Base-by-base conservation (phyloP, 2,888 invertebrate species). In the Desoria tigrina region DNA sequence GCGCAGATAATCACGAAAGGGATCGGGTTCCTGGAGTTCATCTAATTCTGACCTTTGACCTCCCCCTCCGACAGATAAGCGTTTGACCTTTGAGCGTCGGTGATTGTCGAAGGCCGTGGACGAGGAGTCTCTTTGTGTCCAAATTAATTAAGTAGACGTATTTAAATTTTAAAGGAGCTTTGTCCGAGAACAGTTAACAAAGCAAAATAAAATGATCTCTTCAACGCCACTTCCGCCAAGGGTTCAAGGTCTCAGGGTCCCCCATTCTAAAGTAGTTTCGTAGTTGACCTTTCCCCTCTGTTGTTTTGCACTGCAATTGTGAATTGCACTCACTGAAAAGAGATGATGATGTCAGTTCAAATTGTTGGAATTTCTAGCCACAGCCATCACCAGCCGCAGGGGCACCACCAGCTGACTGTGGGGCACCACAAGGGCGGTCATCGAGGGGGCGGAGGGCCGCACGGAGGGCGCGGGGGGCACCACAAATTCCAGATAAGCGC, bases 21-120 rank as follows among this genome's bases (percentile, higher is more conserved):
- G 45, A 74, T 76, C 50, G 71, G 69, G 32, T 76, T 72, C 42
- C 64, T 76, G 32, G 76, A 76, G 45, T 72, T 76, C 42, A 66
- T 76, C 57, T 75, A 69, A 62, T 26, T 24, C 26, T 11, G 16
- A 39, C 39, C 39, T 11, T 16, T 11, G 9, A 9, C 39, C 39
- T 11, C 16, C 16, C 9, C 9, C 39, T 16, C 39, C 39, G 9
- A 11, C 16, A 16, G 39, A 16, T 11, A 39, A 9, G 16, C 9
- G 9, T 16, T 16, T 39, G 39, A 18, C 45, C 16, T 24, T 32
- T 57, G 24, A 57, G 57, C 28, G 57, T 42, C 57, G 28, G 57
- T 57, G 57, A 57, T 39, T 37, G 57, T 57, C 51, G 32, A 7
- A n/a, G 32, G 45, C 21, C 45, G n/a, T 45, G n/a, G 18, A 16